Base-by-base conservation (phyloP, 2,113 vertebrate genomes). In the Nothoprocta perdicaria region DNA sequence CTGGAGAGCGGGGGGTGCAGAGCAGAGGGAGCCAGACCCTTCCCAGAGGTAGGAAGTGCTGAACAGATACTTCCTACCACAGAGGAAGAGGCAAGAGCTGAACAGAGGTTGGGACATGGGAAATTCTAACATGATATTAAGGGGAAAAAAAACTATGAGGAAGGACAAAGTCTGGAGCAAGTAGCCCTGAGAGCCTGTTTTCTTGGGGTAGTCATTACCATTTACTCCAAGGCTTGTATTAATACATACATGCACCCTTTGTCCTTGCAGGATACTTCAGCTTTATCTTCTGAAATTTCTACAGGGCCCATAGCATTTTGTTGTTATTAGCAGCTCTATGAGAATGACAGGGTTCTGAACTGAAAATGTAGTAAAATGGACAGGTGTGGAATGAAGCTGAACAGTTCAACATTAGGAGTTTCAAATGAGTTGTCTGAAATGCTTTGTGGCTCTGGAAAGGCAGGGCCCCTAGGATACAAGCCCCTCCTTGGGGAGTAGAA, bases 311-410 rank as follows among this genome's bases (percentile, higher is more conserved):
- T 35, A 72, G 43, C 10, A 24, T 85, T 89, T 18, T 74, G 29
- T 67, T 85, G 79, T 87, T 75, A 50, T 87, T 76, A 74, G 67
- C 53, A 73, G 84, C 29, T 5, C 71, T 35, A 0, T 15, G 60
- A 46, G 67, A 38, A 66, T 14, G 60, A 60, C 3, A 7, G 35
- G 29, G 29, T 73, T 82, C 55, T 69, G 82, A 85, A 73, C 29
- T 84, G 89, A 45, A 91, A 86, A 62, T 12, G 43, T 21, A 84
- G 29, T 15, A 18, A 66, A 80, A 31, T 58, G 72, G 79, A 66
- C 50, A 91, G 79, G 63, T 57, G 89, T 60, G 41, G 76, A 91
- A 89, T 83, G 82, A 92, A 65, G 79, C 76, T 94, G 94, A 95
- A 27, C 26, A 27, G 11, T 74, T 85, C 58, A 77, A 71, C 80